A percentile compares a stretch with the other conserved stretches of the same genome.
Conservation (phyloP, 2,797 vertebrate genomes). For the Mus caroli region DNA sequence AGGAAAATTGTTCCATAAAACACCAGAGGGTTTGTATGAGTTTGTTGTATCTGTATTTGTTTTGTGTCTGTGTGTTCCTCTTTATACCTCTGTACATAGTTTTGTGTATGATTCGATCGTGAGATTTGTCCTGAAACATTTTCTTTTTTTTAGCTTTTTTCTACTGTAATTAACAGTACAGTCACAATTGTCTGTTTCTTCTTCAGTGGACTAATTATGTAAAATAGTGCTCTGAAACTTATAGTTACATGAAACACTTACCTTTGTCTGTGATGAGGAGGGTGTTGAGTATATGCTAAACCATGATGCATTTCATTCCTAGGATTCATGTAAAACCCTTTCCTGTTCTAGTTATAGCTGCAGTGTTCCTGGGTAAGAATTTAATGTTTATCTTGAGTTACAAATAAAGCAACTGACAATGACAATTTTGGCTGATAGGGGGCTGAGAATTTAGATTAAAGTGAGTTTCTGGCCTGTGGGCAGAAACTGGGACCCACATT, state of each 20-base stretch:
- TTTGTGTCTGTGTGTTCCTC: not conserved
- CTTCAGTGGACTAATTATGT: not conserved
- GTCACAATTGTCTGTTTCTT: not conserved
- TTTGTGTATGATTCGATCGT: not conserved
- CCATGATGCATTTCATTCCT: not conserved
- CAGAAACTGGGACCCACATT: not conserved
- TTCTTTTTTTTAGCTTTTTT: not conserved
- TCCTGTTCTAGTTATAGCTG: not conserved
- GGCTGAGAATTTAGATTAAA: not conserved
- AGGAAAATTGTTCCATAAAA: not conserved
- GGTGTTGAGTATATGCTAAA: not conserved
- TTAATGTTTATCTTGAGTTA: constrained; percentile 37
- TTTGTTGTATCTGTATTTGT: not conserved
- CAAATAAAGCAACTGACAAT: not conserved
- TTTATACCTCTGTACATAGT: not conserved
- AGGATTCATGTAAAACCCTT: not conserved
- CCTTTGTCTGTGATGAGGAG: not conserved
- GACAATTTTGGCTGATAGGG: not conserved
- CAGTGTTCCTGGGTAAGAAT: constrained; percentile 3
- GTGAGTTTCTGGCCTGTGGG: not conserved
- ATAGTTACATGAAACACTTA: not conserved
- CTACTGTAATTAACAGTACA: not conserved
- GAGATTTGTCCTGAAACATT: not conserved
- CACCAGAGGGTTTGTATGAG: not conserved
- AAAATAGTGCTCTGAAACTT: not conserved